Conservation (phyloP, 2,113 vertebrate genomes). For the Chlamydotis undulata region DNA sequence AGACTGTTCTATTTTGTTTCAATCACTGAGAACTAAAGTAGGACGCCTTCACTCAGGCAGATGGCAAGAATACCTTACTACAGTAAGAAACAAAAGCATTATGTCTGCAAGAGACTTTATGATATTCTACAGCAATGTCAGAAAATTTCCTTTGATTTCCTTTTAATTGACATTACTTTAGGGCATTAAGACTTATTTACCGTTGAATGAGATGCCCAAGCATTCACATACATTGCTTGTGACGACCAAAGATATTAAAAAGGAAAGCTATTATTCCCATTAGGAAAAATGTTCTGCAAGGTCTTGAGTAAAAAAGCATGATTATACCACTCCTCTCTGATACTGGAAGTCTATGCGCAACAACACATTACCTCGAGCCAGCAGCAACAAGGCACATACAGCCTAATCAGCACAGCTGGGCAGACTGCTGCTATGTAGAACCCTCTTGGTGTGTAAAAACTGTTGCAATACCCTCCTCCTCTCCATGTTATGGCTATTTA, state of each 20-base stretch:
- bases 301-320: background rate
- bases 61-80: background rate
- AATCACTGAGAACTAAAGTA: background rate
- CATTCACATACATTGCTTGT: background rate
- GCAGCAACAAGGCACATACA: background rate
- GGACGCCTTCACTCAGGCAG: background rate
- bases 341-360: accelerated
- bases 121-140: background rate
- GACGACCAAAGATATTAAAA: background rate
- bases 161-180: background rate
- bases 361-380: background rate
- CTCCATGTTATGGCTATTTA: accelerated
- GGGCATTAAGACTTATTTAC: background rate
- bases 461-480: background rate
- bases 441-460: accelerated
- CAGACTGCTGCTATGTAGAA: background rate
- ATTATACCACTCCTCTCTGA: background rate
- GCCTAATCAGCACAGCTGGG: no score
- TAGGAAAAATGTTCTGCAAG: background rate
- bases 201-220: background rate
- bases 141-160: background rate
- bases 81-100: background rate
- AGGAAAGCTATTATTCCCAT: background rate
- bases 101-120: background rate
- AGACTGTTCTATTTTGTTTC: background rate